These are phyloP conservation scores for Charadrius vociferus DNA, from an alignment of 2,113 vertebrate genomes.

Conservation along the genomic window DNA sequence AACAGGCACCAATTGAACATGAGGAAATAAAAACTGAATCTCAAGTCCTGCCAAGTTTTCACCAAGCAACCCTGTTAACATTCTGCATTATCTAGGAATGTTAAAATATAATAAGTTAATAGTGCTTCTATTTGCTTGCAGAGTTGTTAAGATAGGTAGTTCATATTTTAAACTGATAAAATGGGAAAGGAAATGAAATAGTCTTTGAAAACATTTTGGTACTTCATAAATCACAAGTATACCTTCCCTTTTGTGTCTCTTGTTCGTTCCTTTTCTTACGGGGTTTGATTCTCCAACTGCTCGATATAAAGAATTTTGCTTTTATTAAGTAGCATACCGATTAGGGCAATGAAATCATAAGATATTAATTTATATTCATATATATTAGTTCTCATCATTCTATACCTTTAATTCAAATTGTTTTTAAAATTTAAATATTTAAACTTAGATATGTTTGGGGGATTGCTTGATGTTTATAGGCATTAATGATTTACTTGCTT, in stretches of 20 bases:
- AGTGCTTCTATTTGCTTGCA: slow-evolving; percentile 36
- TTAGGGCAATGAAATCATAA: neutral
- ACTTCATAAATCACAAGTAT: slow-evolving; percentile 2
- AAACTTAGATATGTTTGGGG: neutral
- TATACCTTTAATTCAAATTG: neutral
- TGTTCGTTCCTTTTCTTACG: neutral
- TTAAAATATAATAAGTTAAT: slow-evolving; percentile 54
- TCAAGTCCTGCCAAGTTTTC: slow-evolving; percentile 11
- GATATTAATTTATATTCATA: neutral
- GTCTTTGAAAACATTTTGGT: slow-evolving; percentile 6
- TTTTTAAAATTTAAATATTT: slow-evolving; percentile 1
- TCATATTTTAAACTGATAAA: slow-evolving; percentile 59
- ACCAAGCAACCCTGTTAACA: slow-evolving; percentile 23
- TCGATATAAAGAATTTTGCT: neutral
- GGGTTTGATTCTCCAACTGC: neutral
- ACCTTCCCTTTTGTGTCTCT: neutral
- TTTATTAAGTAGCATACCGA: neutral
- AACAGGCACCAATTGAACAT: neutral
- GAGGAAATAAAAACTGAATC: slow-evolving; percentile 24
- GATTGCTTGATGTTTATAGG: neutral
- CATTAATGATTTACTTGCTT: neutral
- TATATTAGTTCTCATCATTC: neutral
- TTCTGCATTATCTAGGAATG: slow-evolving; percentile 55
- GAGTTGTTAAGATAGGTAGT: slow-evolving; percentile 45
- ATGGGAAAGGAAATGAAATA: neutral